Percentiles rank a stretch among this genome's conserved stretches.
These are phyloP conservation scores for Microctenopoma lineatum DNA, from an alignment of 2,797 vertebrate species.

Conservation along the genomic window DNA sequence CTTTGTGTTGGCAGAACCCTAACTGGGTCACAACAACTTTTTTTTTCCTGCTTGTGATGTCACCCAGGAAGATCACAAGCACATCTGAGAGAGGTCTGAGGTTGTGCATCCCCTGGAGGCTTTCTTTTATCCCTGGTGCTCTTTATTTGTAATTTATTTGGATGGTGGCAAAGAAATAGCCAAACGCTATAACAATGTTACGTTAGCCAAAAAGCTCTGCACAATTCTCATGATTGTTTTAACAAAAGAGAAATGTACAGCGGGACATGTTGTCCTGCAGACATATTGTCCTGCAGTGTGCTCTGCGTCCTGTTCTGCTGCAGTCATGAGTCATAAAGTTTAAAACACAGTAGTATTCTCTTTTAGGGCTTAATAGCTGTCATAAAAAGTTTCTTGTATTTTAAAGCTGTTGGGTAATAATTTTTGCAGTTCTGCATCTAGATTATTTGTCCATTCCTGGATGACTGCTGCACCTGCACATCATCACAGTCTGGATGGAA, in stretches of 20 bases:
- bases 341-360: slow-evolving; percentile 37
- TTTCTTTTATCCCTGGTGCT: too few species aligned
- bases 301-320: slow-evolving; percentile 28
- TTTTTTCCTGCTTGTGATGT: slow-evolving; percentile 24
- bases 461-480: too few species aligned
- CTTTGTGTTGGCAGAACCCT: slow-evolving; percentile 50
- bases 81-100: slow-evolving; percentile 2
- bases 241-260: neutral
- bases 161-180: slow-evolving; percentile 10
- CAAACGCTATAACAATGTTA: neutral
- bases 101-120: neutral
- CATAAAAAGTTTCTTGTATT: slow-evolving; percentile 12
- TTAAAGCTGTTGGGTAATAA: too few species aligned
- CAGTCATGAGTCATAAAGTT: slow-evolving; percentile 25
- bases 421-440: too few species aligned
- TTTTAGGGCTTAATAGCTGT: slow-evolving; percentile 13
- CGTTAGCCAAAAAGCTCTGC: neutral
- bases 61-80: slow-evolving; percentile 15
- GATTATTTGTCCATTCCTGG: too few species aligned
- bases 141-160: neutral
- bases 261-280: slow-evolving; percentile 7
- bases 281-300: slow-evolving; percentile 34
- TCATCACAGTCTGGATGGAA: too few species aligned
- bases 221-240: slow-evolving; percentile 41
- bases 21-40: slow-evolving; percentile 64